Base-by-base conservation (phyloP, 2,888 invertebrate species). In the Stenoptilia bipunctidactyla region DNA sequence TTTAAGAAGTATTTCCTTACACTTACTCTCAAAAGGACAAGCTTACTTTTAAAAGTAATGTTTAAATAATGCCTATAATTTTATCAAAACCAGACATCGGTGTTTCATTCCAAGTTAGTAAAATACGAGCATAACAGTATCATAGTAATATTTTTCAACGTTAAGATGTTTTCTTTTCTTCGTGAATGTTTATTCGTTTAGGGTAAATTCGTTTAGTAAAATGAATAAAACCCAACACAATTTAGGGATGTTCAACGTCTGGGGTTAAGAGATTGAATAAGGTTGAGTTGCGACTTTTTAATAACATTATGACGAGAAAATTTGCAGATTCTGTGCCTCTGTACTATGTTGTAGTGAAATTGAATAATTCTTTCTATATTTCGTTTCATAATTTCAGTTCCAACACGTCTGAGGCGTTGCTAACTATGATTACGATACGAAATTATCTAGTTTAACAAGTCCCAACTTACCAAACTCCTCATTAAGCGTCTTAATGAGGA, bases 181-280 rank as follows among this genome's bases (percentile, higher is more conserved):
- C 56, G 48, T 52, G 57, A 61, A 63, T 57, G 49, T 55, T 62
- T 60, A 65, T 64, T 69, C 66, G 61, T 65, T 69, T 67, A 65
- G 51, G 56, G 59, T 56, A 64, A 62, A 58, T 63, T 60, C 57
- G 56, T 61, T 56, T 59, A 61, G 65, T 60, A 52, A 61, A 52
- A 60, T 63, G 60, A 58, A 43, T 58, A 53, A 51, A 60, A 66
- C 56, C 63, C 61, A 34, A 27, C n/a, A 12, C 15, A 38, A 30
- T 42, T 70, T 70, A 67, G 50, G 58, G 63, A 55, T 61, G 58
- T 58, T 58, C 66, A 67, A 66, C 61, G 66, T 65, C 66, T 68
- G 64, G 53, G 20, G 20, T 20, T 20, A 20, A 20, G 20, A 20
- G 20, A 20, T 20, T 5, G 25, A 25, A 25, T 15, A 20, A 25